These are phyloP conservation scores for Onthophagus sagittarius DNA, from an alignment of 2,888 invertebrate species.

Conservation along the genomic window DNA sequence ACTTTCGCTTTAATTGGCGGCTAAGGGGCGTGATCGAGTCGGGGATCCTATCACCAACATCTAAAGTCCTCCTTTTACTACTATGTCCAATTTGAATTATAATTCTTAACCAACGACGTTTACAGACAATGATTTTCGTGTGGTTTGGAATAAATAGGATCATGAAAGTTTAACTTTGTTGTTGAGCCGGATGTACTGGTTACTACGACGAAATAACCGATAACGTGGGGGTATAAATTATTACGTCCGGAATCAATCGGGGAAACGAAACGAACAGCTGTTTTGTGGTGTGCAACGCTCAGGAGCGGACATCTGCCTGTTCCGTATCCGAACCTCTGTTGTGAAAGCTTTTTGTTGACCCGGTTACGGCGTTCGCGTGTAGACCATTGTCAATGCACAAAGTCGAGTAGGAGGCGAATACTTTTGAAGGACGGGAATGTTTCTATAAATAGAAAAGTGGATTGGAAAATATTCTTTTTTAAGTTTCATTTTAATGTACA, in stretches of 20 bases:
- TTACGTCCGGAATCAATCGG: constrained; percentile 13
- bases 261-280: constrained; percentile 16
- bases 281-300: background rate
- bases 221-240: background rate
- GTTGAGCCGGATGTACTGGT: background rate
- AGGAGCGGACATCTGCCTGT: constrained; percentile 26
- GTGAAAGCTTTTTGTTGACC: constrained; percentile 28
- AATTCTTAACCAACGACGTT: background rate
- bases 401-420: constrained; percentile 24
- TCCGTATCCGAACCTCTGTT: constrained; percentile 16
- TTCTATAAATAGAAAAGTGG: background rate
- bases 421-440: constrained; percentile 24
- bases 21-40: background rate
- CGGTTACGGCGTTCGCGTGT: constrained; percentile 19
- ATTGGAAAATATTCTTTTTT: background rate
- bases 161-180: background rate
- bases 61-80: background rate
- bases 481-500: background rate
- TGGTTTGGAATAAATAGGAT: background rate
- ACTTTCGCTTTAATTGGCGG: background rate
- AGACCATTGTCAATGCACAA: constrained; percentile 28
- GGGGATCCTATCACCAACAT: background rate
- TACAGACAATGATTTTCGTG: background rate
- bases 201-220: background rate
- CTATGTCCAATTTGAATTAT: background rate